Percentiles rank a stretch among this genome's conserved stretches.
Evolutionary conservation across 2,113 vertebrate genomes (phyloP).

Genomic region (Lipotes vexillifer): DNA sequence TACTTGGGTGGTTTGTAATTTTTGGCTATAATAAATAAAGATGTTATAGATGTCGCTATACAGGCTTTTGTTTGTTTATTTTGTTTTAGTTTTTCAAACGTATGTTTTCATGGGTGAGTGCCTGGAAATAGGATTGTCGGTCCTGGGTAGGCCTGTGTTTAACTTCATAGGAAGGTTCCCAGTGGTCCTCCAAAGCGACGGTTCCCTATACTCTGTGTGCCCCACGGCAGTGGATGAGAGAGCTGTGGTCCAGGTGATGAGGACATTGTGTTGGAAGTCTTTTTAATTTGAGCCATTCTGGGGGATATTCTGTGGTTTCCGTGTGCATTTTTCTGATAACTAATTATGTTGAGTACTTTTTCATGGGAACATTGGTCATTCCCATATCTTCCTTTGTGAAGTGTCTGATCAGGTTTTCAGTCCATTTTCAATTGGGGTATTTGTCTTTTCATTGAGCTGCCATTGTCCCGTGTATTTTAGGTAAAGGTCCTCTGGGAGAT

Average conservation of each 20-base stretch:
- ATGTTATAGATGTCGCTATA: background rate
- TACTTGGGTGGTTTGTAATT: background rate
- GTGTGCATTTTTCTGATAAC: background rate
- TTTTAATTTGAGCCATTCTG: background rate
- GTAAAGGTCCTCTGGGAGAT: background rate
- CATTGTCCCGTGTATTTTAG: fast-evolving
- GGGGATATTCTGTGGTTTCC: background rate
- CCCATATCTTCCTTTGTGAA: background rate
- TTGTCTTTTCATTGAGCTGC: background rate
- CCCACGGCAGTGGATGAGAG: background rate
- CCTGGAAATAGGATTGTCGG: background rate
- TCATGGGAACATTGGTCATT: background rate
- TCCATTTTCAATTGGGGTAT: background rate
- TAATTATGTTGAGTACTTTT: background rate
- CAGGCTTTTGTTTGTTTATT: background rate
- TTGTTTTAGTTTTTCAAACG: background rate
- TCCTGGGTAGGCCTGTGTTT: background rate
- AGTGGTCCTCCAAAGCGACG: background rate
- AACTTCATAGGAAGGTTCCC: background rate
- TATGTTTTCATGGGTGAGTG: background rate
- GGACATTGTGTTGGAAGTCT: background rate
- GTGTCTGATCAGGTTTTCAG: background rate
- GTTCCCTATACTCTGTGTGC: background rate
- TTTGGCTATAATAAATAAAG: background rate
- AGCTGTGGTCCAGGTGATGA: background rate